Conservation (phyloP, 2,113 vertebrate genomes). For the Sinosuthora webbiana region DNA sequence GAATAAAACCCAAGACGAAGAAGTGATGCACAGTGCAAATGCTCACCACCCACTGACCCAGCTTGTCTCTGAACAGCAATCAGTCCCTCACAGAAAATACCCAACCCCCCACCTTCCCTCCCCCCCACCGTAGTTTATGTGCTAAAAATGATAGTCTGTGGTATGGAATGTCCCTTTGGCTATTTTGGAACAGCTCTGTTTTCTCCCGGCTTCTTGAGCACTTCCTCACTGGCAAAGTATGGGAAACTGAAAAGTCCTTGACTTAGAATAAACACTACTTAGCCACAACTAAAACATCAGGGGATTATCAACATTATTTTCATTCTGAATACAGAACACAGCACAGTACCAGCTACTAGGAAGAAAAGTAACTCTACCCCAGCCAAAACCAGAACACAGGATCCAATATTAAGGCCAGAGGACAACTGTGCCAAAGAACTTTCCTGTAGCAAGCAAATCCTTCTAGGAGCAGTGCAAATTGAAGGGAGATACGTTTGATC, state of each 20-base stretch:
- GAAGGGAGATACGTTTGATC: background rate
- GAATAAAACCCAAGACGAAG: background rate
- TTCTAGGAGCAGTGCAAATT: background rate
- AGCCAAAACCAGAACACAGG: background rate
- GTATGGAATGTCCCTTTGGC: background rate
- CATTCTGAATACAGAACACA: background rate
- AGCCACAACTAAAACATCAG: background rate
- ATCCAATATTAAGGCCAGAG: background rate
- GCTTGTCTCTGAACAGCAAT: background rate
- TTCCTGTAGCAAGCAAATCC: background rate
- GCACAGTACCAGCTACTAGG: background rate
- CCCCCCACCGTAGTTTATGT: background rate
- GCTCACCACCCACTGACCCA: background rate
- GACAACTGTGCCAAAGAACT: background rate
- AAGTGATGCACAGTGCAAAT: background rate
- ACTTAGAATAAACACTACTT: background rate
- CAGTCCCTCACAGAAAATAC: background rate
- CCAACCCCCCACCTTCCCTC: accelerated
- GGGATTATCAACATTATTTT: background rate
- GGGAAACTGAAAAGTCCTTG: background rate
- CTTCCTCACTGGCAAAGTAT: background rate
- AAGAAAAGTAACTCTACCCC: background rate
- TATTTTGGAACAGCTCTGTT: background rate
- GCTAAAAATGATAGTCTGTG: background rate
- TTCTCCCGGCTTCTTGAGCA: background rate